A percentile compares a stretch with the other conserved stretches of the same genome.
These are phyloP conservation scores for Tonatia bakeri DNA, from an alignment of 2,113 vertebrate species.

Conservation along the genomic window DNA sequence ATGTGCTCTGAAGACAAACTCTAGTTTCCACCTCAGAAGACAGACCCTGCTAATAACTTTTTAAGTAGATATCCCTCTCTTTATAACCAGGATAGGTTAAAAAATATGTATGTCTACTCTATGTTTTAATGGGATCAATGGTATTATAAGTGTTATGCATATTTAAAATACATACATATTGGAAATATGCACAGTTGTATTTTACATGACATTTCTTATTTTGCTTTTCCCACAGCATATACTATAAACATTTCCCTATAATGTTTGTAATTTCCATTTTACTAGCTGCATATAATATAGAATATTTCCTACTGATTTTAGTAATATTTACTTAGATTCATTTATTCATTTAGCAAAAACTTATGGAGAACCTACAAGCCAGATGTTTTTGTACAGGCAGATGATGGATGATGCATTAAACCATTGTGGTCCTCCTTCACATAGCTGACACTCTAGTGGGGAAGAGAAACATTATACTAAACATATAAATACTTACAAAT, in stretches of 20 bases:
- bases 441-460: background rate
- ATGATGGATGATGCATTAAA: background rate
- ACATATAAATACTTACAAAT: background rate
- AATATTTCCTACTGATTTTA: background rate
- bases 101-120: background rate
- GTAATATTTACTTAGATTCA: background rate
- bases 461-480: background rate
- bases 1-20: background rate
- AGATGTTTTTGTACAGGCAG: background rate
- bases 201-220: background rate
- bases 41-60: background rate
- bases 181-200: background rate
- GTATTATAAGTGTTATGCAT: background rate
- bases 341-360: constrained; percentile 19
- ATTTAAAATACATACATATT: background rate
- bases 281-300: background rate
- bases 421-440: background rate
- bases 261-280: constrained; percentile 11
- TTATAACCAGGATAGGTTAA: background rate
- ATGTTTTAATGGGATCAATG: background rate
- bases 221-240: background rate
- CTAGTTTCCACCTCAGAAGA: background rate
- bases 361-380: background rate
- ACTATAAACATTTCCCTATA: background rate
- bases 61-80: background rate